Evolutionary conservation across 1,140 invertebrate species (phyloP), one percentile per base, ranked within the genome.

Genomic region (Agrilus planipennis): DNA sequence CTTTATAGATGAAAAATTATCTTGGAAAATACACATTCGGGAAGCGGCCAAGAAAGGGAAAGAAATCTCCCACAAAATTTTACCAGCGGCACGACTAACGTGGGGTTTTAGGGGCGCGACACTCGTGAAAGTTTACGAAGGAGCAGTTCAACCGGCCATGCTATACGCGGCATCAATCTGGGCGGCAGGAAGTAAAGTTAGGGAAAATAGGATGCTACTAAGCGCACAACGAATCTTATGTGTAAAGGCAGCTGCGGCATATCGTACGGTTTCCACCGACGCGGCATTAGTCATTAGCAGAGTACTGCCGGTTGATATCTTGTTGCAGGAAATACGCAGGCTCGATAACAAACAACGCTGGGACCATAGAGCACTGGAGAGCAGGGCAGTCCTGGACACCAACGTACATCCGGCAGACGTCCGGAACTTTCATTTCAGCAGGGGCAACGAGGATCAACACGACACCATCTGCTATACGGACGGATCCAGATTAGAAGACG

Each of bases 101-200:
- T 36, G 18, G 34, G 34, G 34, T 6, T n/a, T 36, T 4, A 10
- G 17, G 6, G 18, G 16, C 7, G n/a, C 7, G 17, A 18, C 34
- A 9, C n/a, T 36, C 11, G 34, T 7, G 14, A 10, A 4, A 44
- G 49, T 53, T 2, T 51, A 49, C 16, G 30, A 16, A 0, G 44
- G 47, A 0, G 31, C 28, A 0, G 29, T 53, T 1, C 49, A 53
- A 17, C 51, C 51, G 0, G 34, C 44, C 1, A 45, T 53, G 0
- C 3, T 47, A 14, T 54, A 54, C 17, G 47, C 47, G 0, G 43
- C 50, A 0, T 22, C 19, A 3, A 42, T 42, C 0, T 43, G 34
- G 41, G 21, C 12, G 11, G n/a, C 3, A 15, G 34, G 11, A 29
- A 10, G 20, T 4, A 19, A 12, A 21, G 18, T 7, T 2, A 5